Conservation (phyloP, 2,888 invertebrate species). For the Cantharis lateralis region DNA sequence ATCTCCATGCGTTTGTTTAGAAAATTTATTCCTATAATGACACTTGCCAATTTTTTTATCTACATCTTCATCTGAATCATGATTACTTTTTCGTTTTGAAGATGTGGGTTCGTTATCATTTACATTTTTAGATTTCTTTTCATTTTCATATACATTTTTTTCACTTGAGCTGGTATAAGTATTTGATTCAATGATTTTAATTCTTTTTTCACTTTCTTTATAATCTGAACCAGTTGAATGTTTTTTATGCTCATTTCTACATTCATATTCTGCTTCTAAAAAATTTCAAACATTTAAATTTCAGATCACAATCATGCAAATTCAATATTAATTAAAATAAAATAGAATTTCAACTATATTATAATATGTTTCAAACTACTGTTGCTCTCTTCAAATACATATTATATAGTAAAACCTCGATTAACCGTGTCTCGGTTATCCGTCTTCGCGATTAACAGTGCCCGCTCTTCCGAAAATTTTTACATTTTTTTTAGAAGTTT, state of each 20-base stretch:
- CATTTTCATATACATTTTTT: conserved; percentile 3
- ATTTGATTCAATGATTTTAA: conserved; percentile 4
- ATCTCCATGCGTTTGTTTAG: background rate
- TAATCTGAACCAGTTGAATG: conserved; percentile 38
- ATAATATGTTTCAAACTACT: too few relatives aligned
- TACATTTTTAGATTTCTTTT: background rate
- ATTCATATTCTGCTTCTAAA: background rate
- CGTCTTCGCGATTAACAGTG: too few relatives aligned
- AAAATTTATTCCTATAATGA: background rate
- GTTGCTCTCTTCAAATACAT: too few relatives aligned
- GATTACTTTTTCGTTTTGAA: background rate
- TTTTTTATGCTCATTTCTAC: conserved; percentile 22
- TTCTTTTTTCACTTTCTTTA: conserved; percentile 32
- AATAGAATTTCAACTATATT: too few relatives aligned
- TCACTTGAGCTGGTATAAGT: conserved; percentile 8
- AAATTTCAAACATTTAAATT: background rate
- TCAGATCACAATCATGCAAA: background rate
- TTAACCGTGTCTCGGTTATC: too few relatives aligned
- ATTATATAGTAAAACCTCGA: too few relatives aligned
- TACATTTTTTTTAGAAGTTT: too few relatives aligned
- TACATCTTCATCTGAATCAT: background rate
- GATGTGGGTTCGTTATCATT: background rate
- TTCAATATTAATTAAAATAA: too few relatives aligned
- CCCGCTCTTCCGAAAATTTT: too few relatives aligned
- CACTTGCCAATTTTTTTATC: background rate